Evolutionary conservation across 2,113 vertebrate species (phyloP).

Genomic region (Murina feae): DNA sequence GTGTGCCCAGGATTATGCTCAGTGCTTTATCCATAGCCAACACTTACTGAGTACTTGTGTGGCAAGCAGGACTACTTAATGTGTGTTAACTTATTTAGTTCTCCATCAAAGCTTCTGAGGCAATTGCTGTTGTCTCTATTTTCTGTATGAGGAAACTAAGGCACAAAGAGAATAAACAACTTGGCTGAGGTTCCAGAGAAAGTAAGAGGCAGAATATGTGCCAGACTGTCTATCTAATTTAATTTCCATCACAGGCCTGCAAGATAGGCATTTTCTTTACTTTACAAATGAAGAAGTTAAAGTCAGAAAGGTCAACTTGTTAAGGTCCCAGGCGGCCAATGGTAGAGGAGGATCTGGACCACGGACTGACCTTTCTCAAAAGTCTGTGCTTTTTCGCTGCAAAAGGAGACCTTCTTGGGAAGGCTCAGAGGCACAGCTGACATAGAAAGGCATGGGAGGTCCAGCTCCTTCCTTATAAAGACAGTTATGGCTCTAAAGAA

Average conservation of each 20-base stretch:
- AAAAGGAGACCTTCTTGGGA: background rate
- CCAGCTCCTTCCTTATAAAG: background rate
- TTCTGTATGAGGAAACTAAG: background rate
- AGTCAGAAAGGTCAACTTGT: background rate
- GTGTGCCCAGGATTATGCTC: background rate
- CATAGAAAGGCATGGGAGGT: background rate
- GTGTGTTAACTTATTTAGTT: background rate
- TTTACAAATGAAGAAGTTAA: background rate
- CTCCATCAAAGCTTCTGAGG: background rate
- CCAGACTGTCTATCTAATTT: background rate
- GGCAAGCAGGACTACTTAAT: background rate
- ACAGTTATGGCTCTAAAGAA: slow-evolving; percentile 2
- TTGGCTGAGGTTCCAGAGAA: background rate
- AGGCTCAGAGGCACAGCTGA: background rate
- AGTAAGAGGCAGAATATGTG: background rate
- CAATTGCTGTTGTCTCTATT: background rate
- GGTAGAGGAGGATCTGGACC: background rate
- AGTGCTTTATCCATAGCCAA: background rate
- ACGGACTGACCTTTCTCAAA: background rate
- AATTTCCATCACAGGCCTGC: background rate
- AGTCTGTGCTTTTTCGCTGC: background rate
- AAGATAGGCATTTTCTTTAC: background rate
- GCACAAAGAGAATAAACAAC: background rate
- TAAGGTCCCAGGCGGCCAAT: background rate
- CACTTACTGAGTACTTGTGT: background rate